A percentile compares a stretch with the other conserved stretches of the same genome.
Conservation (phyloP, 2,113 vertebrate species). For the Catharus bicknelli region DNA sequence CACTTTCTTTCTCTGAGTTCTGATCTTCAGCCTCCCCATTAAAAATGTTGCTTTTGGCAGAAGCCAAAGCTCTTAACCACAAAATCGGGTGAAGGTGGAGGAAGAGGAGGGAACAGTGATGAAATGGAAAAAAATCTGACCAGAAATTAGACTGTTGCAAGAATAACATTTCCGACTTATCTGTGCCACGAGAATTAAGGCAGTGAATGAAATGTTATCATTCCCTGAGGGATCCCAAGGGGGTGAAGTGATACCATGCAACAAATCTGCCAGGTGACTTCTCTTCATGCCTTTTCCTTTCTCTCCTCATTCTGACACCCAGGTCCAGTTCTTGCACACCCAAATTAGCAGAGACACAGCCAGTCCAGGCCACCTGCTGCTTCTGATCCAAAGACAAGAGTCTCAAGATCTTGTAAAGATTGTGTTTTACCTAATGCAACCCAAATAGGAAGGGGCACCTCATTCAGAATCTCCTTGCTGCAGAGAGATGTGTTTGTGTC, state of each 20-base stretch:
- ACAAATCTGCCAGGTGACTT: neutral
- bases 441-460: neutral
- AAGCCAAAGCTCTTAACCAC: conserved; percentile 12
- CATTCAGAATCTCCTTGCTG: neutral
- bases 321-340: fast-evolving
- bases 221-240: neutral
- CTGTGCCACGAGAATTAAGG: conserved; percentile 49
- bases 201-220: neutral
- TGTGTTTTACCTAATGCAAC: neutral
- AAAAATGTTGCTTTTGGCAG: conserved; percentile 62
- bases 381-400: neutral
- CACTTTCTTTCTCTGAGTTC: neutral
- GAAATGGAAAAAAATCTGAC: conserved; percentile 55
- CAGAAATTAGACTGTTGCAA: conserved; percentile 30
- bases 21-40: conserved; percentile 53
- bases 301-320: neutral
- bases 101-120: neutral
- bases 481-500: neutral
- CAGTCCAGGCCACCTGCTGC: neutral
- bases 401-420: neutral
- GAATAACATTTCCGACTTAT: conserved; percentile 46
- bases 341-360: neutral
- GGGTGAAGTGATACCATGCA: neutral
- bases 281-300: neutral
- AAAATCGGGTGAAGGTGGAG: neutral